Percentiles rank a stretch among this genome's conserved stretches.
phyloP scores from a whole-genome alignment of 2,888 invertebrate genomes.

The Leptothorax acervorum region DNA sequence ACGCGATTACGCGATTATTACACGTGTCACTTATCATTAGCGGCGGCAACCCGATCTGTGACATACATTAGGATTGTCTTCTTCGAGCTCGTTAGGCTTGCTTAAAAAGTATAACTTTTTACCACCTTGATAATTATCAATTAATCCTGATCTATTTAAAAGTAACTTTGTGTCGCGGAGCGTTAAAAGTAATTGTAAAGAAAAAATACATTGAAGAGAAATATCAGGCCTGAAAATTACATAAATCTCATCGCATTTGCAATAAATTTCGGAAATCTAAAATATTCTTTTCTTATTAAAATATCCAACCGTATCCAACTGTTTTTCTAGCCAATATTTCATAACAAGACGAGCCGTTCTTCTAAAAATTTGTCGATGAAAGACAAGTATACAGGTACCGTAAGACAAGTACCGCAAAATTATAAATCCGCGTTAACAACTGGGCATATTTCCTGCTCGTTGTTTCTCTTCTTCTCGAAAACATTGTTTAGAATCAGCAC shows the following conservation, averaged over 20 bases:
- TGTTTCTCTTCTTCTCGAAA: conserved; percentile 25
- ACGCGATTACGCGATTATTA: conserved; percentile 65
- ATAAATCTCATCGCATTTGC: neutral
- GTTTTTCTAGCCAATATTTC: neutral
- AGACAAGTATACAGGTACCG: neutral
- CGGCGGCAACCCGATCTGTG: neutral
- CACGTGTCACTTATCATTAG: conserved; percentile 51
- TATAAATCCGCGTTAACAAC: conserved; percentile 1
- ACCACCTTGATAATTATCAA: neutral
- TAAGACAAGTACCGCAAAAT: neutral
- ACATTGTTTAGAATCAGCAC: conserved; percentile 40
- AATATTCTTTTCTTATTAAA: neutral
- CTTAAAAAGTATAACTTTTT: neutral
- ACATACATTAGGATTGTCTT: neutral
- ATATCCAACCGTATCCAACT: neutral
- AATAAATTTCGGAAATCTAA: neutral
- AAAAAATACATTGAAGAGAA: neutral
- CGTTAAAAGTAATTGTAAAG: neutral
- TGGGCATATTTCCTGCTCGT: conserved; percentile 33
- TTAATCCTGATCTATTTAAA: neutral
- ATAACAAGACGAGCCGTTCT: neutral
- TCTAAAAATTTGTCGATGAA: neutral
- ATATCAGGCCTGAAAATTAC: neutral
- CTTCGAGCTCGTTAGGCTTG: neutral
- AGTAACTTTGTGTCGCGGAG: neutral